These are phyloP conservation scores for Drepanosiphum platanoidis DNA, from an alignment of 2,888 invertebrate species.

Conservation along the genomic window DNA sequence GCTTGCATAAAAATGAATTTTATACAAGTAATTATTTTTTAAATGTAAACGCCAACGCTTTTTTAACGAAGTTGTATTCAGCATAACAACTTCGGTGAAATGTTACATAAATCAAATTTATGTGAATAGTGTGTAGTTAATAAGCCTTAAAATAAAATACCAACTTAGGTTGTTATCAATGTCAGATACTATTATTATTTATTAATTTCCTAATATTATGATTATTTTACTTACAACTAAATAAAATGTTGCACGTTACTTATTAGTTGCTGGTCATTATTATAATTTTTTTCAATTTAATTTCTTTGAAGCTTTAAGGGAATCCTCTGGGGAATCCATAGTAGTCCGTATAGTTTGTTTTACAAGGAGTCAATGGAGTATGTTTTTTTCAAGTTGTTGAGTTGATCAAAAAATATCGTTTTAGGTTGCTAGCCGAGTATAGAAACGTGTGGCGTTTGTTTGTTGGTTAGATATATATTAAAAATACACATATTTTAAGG, in stretches of 20 bases:
- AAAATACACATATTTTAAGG: no score
- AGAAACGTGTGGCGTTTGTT: no score
- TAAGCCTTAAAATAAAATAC: not conserved
- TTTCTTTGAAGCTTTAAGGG: no score
- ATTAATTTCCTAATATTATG: not conserved
- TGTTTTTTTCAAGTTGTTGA: no score
- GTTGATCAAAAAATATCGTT: no score
- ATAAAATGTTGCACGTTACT: not conserved
- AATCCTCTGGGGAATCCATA: no score
- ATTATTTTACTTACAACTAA: not conserved
- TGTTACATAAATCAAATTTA: not conserved
- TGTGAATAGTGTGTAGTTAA: not conserved
- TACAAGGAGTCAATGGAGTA: no score
- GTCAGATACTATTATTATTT: not conserved
- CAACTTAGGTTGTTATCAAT: not conserved
- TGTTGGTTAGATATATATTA: no score
- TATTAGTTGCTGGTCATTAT: no score
- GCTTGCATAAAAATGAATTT: not conserved
- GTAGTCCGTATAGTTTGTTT: no score
- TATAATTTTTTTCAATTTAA: no score
- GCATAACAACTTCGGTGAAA: not conserved
- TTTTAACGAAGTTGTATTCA: not conserved
- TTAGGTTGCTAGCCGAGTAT: no score
- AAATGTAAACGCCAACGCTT: not conserved
- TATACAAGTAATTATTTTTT: not conserved